Evolutionary conservation across 2,113 vertebrate genomes (phyloP).

Genomic region (Perca flavescens): DNA sequence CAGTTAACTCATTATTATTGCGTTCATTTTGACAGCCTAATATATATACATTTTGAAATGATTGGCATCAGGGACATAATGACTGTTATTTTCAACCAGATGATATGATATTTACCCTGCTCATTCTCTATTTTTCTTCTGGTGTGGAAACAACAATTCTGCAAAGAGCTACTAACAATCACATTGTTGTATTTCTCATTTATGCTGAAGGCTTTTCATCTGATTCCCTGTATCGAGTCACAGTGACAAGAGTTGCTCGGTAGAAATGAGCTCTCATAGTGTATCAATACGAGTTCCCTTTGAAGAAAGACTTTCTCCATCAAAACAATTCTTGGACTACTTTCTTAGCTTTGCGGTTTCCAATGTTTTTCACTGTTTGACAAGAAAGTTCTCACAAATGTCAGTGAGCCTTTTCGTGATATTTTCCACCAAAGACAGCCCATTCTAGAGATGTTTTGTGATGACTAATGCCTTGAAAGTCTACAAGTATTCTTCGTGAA

Average conservation of each 20-base stretch:
- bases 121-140: constrained; percentile 26
- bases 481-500: background rate
- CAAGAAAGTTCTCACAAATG: constrained; percentile 7
- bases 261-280: constrained; percentile 41
- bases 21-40: too few species aligned
- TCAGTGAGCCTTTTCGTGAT: background rate
- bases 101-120: constrained; percentile 5
- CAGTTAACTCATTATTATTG: too few species aligned
- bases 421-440: background rate
- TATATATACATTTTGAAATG: too few species aligned
- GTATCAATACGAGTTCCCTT: constrained; percentile 36
- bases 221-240: constrained; percentile 45
- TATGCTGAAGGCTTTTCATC: constrained; percentile 43
- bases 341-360: constrained; percentile 20
- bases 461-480: background rate
- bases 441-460: constrained; percentile 2
- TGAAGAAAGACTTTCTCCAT: constrained; percentile 38
- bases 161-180: constrained; percentile 46
- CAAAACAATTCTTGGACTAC: constrained; percentile 29
- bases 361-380: constrained; percentile 22
- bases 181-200: constrained; percentile 28
- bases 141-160: constrained; percentile 29
- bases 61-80: constrained; percentile 39
- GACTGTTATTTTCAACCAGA: constrained; percentile 44
- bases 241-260: constrained; percentile 5